Base-by-base conservation (phyloP, 2,113 vertebrate genomes). In the Melospiza georgiana region DNA sequence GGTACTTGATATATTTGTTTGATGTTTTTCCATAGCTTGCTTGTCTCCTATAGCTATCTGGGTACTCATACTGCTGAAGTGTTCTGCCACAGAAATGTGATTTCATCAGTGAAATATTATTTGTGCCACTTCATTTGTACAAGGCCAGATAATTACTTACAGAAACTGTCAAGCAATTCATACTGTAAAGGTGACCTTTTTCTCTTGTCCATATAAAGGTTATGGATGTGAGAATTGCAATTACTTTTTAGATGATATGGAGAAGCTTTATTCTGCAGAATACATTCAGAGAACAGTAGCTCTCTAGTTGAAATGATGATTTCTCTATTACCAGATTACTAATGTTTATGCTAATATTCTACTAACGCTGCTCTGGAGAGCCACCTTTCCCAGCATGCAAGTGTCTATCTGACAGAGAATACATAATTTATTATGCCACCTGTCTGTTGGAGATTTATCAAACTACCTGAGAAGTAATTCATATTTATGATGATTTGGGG, bases 371-470 rank as follows among this genome's bases (percentile, higher is more conserved):
- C 95, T 95, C 57, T 59, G 57, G 94, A 97, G 89, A 90, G 89
- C 84, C 67, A 55, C 89, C 89, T 96, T 96, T 95, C 95, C 93
- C 88, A 92, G 94, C 95, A 97, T 94, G 76, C 87, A 67, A 95
- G 72, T 91, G 63, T 81, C 90, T 96, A 18, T 61, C 69, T 96
- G 77, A 73, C 71, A 92, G 82, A 62, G 41, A 87, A 93, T 89
- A 83, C 76, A 87, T 97, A 97, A 96, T 97, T 95, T 95, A 96
- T 95, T 97, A 74, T 95, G 83, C 84, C 89, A 94, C 86, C 88
- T 97, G 93, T 95, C 82, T 69, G 69, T 77, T 94, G 89, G 91
- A 95, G 88, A 96, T 89, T 95, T 93, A 88, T 96, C 87, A 91
- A 85, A 68, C 59, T 81, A 91, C 59, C 80, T 68, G 66, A 92